These are phyloP conservation scores for Eumacrocentrus americanus DNA, from an alignment of 2,888 invertebrate species.

Conservation along the genomic window DNA sequence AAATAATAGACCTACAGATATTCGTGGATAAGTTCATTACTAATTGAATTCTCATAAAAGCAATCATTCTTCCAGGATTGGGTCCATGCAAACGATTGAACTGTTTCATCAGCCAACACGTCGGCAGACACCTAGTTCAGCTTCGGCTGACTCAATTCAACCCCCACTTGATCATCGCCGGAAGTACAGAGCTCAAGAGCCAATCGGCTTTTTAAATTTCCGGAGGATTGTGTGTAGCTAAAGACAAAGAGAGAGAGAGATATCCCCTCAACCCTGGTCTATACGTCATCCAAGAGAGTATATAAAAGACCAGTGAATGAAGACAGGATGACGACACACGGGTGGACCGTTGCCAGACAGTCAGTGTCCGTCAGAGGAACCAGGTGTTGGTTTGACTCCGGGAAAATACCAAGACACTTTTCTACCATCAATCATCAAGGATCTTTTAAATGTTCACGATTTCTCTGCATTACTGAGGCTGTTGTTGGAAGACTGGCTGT, in stretches of 20 bases:
- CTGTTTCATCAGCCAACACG: slow-evolving; percentile 8
- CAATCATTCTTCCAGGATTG: too few relatives aligned
- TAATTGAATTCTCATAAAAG: too few relatives aligned
- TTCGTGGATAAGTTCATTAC: too few relatives aligned
- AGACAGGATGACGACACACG: slow-evolving; percentile 23
- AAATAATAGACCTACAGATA: too few relatives aligned
- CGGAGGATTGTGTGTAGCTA: not conserved
- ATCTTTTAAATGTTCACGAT: slow-evolving; percentile 7
- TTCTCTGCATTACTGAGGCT: not conserved
- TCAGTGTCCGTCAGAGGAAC: slow-evolving; percentile 7
- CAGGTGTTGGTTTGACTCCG: slow-evolving; percentile 8
- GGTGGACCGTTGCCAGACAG: slow-evolving; percentile 29
- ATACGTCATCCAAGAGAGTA: too few relatives aligned
- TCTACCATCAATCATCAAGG: slow-evolving; percentile 1
- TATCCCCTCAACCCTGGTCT: too few relatives aligned
- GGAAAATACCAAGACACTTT: slow-evolving; percentile 6
- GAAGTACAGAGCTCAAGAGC: not conserved
- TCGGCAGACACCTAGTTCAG: too few relatives aligned
- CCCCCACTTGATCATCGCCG: not conserved
- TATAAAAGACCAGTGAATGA: slow-evolving; percentile 23
- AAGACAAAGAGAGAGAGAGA: not conserved
- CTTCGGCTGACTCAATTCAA: not conserved
- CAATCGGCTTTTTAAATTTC: not conserved
- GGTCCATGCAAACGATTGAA: too few relatives aligned
- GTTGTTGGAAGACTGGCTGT: not conserved